Base-by-base conservation (phyloP, 2,797 vertebrate genomes). In the Sebastes reedi region DNA sequence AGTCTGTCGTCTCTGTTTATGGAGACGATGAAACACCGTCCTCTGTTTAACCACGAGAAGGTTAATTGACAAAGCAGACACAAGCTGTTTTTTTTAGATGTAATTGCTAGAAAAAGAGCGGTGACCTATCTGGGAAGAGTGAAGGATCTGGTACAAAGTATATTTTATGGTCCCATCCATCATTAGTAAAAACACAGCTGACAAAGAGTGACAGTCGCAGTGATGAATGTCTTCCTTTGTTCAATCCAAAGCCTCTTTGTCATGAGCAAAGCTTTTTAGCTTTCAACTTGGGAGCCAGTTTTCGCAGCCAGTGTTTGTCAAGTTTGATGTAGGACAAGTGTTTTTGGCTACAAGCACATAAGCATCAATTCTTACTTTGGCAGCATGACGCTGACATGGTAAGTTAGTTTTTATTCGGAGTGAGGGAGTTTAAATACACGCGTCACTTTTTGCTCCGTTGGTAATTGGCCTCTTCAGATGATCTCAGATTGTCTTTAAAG, bases 1-100 rank as follows among this genome's bases (percentile, higher is more conserved):
- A 88, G 85, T 85, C 90, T 83, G 89, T 89, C 75, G 54, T 90
- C 83, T 91, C 72, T 95, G 93, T 94, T 95, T 94, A 94, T 84
- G 93, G 94, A 94, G 93, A 91, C 89, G 75, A 79, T 91, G 87
- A 92, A 91, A 87, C 89, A 64, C 29, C 77, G 46, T 87, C 80
- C 81, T 73, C 79, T 85, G 75, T 83, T 88, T 80, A 29, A 88
- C 89, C 88, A 54, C 72, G 11, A 75, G 88, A 80, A 88, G 62
- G 67, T 76, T 88, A 86, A 93, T 86, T 75, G 75, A 85, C 58
- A 80, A 86, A 93, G 77, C 90, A 88, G 87, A 85, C 65, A 3
- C 12, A 10, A 80, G 70, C 54, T 64, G 59, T 20, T 67, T 87
- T 50, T 86, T 39, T 39, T 60, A 67, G 59, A 76, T 73, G 50